A percentile compares a stretch with the other conserved stretches of the same genome.
phyloP scores from a whole-genome alignment of 2,113 vertebrate genomes.

The Phrynosoma platyrhinos region DNA sequence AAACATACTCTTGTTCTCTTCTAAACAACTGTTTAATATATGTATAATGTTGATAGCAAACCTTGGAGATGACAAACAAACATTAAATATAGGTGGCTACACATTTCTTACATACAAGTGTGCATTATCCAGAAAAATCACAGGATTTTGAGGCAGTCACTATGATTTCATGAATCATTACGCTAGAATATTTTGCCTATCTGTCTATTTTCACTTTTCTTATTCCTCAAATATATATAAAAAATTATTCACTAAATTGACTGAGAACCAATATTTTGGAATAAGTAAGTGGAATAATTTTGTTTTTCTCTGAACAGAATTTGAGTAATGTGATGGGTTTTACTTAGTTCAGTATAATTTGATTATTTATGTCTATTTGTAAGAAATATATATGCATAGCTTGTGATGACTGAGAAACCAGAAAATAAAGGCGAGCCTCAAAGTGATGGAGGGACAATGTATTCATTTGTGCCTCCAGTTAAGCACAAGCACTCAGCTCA shows the following conservation, averaged over 20 bases:
- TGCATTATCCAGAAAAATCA: slow-evolving; percentile 41
- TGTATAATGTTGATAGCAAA: not conserved
- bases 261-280: not conserved
- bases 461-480: not conserved
- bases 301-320: slow-evolving; percentile 9
- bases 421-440: not conserved
- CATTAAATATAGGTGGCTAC: slow-evolving; percentile 42
- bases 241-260: not conserved
- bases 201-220: not conserved
- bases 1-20: slow-evolving; percentile 42
- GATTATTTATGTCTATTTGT: not conserved
- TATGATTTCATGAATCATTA: not conserved
- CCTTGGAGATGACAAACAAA: slow-evolving; percentile 46
- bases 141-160: slow-evolving; percentile 20
- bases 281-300: not conserved
- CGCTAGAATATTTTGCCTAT: slow-evolving; percentile 12
- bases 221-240: not conserved
- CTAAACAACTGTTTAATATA: slow-evolving; percentile 44
- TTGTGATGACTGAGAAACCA: not conserved
- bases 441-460: not conserved
- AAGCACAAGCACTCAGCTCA: not conserved
- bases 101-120: slow-evolving; percentile 28
- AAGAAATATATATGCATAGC: not conserved
- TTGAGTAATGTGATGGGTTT: not conserved
- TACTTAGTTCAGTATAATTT: slow-evolving; percentile 1